Conservation (phyloP, 1,140 invertebrate species). For the Idris sp. region DNA sequence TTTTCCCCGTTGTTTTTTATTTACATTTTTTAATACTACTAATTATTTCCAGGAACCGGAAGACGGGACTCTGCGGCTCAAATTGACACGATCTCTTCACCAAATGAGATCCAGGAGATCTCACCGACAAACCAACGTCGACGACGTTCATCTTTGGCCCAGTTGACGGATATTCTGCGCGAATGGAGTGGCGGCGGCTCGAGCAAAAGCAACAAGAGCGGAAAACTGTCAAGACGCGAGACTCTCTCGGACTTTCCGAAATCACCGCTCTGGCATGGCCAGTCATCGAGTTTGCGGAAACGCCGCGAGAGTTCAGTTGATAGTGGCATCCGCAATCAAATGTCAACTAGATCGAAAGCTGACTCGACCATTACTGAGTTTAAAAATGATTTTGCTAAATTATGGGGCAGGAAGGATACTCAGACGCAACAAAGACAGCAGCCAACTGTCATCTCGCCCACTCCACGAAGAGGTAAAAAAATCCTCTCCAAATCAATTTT, state of each 20-base stretch:
- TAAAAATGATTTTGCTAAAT: constrained; percentile 83
- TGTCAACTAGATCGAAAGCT: constrained; percentile 82
- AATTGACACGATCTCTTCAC: constrained; percentile 89
- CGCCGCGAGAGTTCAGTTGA: constrained; percentile 89
- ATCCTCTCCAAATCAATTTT: no score
- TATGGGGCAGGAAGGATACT: constrained; percentile 80
- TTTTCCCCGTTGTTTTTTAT: no score
- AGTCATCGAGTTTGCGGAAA: constrained; percentile 80
- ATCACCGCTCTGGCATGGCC: constrained; percentile 83
- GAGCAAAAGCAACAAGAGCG: constrained; percentile 80
- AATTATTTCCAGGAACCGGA: constrained; percentile 80
- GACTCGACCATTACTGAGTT: constrained; percentile 86
- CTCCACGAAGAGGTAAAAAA: constrained; percentile 72
- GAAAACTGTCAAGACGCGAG: constrained; percentile 87
- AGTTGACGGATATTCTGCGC: constrained; percentile 90
- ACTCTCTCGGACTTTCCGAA: constrained; percentile 89
- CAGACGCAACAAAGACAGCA: constrained; percentile 74
- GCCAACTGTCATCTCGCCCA: constrained; percentile 75
- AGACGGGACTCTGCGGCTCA: constrained; percentile 92
- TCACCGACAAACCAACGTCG: constrained; percentile 83
- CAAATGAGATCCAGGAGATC: constrained; percentile 83
- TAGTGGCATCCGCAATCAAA: constrained; percentile 87
- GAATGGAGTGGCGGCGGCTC: constrained; percentile 88
- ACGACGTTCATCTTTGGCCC: constrained; percentile 89
- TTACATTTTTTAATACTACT: no score